Evolutionary conservation across 1,140 invertebrate genomes (phyloP), one percentile per base, ranked within the genome.

Genomic region (Aphaenogaster ashmeadi): DNA sequence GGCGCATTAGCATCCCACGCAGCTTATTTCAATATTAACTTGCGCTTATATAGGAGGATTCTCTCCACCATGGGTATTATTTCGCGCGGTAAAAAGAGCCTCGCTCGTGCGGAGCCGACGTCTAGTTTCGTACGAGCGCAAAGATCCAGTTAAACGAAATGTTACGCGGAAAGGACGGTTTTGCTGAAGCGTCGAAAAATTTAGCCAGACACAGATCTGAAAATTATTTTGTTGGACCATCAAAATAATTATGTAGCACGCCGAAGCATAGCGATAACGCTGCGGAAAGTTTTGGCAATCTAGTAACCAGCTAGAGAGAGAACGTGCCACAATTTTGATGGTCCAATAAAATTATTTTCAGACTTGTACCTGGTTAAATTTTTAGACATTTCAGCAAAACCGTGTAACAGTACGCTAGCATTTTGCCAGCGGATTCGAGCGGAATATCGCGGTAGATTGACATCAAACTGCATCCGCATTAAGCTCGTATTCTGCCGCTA

Each of bases 11-110:
- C 78, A 69, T n/a, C 54, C 18, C 15, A n/a, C 11, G 38, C 44
- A 83, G 44, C 66, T 83, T 75, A 84, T 84, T 83, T 74, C 80
- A 84, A 84, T 75, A 75, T 84, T 75, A 84, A 84, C 41, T 72
- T 69, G 66, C 41, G 41, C 66, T 27, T 50, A 50, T 50, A 27
- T 15, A 69, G 6, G 56, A 54, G 21, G 3, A 21, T 27, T 79
- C 60, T 21, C 50, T 15, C 54, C 47, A n/a, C n/a, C 67, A 21
- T 15, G 27, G 64, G 15, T 71, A 81, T 81, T 71, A 67, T 79
- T 50, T 38, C 62, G 44, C n/a, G 60, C 27, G 41, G 38, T 80
- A 67, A 80, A 80, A 80, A 80, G 74, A 54, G 18, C 36, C 66
- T 66, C 15, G 13, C 3, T 18, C 15, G 27, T 13, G 21, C 7